Evolutionary conservation across 2,888 invertebrate species (phyloP).

Genomic region (Campaea margaritaria): DNA sequence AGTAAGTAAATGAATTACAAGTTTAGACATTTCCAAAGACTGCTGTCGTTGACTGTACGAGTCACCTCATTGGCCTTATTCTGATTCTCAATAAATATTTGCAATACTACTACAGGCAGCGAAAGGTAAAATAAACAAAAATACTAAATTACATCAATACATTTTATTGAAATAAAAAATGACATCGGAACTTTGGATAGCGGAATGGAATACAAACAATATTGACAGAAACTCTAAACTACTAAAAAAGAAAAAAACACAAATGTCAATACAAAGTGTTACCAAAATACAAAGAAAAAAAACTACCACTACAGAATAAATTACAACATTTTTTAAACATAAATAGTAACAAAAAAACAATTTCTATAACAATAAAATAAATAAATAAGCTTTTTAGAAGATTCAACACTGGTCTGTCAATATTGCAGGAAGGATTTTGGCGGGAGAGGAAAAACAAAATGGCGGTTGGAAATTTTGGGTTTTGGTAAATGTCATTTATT

Average conservation of each 20-base stretch:
- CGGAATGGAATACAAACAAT: slow-evolving; percentile 80
- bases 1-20: too few relatives aligned
- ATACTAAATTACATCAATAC: slow-evolving; percentile 67
- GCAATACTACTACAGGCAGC: background rate
- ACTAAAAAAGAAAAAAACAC: slow-evolving; percentile 69
- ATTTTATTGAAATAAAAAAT: slow-evolving; percentile 85
- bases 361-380: slow-evolving; percentile 77
- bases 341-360: slow-evolving; percentile 82
- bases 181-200: slow-evolving; percentile 78
- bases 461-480: slow-evolving; percentile 36
- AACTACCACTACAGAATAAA: slow-evolving; percentile 79
- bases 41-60: too few relatives aligned
- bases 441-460: slow-evolving; percentile 44
- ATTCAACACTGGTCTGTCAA: slow-evolving; percentile 86
- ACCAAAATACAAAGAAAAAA: slow-evolving; percentile 65
- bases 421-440: slow-evolving; percentile 69
- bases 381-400: slow-evolving; percentile 77
- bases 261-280: slow-evolving; percentile 68
- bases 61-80: too few relatives aligned
- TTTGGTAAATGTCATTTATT: slow-evolving; percentile 75
- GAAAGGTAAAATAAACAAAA: slow-evolving; percentile 59
- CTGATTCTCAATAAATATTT: too few relatives aligned
- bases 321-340: slow-evolving; percentile 78
- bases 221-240: slow-evolving; percentile 82
- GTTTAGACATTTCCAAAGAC: too few relatives aligned